Evolutionary conservation across 2,888 invertebrate genomes (phyloP).

Genomic region (Tetramorium bicarinatum): DNA sequence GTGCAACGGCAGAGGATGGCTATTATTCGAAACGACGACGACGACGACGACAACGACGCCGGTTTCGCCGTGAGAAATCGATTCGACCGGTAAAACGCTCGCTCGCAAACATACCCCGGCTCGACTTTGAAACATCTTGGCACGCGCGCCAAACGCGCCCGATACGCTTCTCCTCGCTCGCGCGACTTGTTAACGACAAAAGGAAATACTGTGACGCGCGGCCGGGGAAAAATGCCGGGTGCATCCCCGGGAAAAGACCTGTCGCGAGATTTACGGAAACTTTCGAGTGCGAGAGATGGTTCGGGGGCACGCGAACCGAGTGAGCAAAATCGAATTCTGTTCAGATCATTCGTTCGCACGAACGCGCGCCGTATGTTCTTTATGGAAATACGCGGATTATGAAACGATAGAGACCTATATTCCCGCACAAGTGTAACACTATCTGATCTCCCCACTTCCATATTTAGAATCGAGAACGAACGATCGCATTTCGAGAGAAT

Average conservation of each 20-base stretch:
- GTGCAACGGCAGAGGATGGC: constrained; percentile 26
- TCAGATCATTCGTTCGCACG: not conserved
- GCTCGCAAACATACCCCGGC: constrained; percentile 33
- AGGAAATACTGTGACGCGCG: constrained; percentile 34
- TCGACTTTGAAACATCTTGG: constrained; percentile 73
- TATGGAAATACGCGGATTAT: not conserved
- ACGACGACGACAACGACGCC: constrained; percentile 59
- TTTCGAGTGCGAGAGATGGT: not conserved
- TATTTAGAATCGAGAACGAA: not conserved
- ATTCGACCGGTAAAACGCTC: constrained; percentile 66
- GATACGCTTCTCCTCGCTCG: constrained; percentile 37
- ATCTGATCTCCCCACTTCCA: not conserved
- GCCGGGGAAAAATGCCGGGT: constrained; percentile 20
- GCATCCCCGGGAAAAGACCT: not conserved
- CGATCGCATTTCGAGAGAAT: not conserved
- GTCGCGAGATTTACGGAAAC: not conserved
- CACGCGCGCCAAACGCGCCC: constrained; percentile 72
- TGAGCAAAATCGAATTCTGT: constrained; percentile 1
- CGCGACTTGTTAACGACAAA: constrained; percentile 58
- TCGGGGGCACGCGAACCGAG: not conserved
- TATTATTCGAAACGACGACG: constrained; percentile 74
- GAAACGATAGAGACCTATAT: constrained; percentile 12
- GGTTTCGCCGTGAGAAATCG: constrained; percentile 76
- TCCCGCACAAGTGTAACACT: not conserved
- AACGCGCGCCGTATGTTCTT: not conserved